Percentiles rank a stretch among this genome's conserved stretches.
phyloP scores from a whole-genome alignment of 1,140 invertebrate genomes.

The Trialeurodes vaporariorum region DNA sequence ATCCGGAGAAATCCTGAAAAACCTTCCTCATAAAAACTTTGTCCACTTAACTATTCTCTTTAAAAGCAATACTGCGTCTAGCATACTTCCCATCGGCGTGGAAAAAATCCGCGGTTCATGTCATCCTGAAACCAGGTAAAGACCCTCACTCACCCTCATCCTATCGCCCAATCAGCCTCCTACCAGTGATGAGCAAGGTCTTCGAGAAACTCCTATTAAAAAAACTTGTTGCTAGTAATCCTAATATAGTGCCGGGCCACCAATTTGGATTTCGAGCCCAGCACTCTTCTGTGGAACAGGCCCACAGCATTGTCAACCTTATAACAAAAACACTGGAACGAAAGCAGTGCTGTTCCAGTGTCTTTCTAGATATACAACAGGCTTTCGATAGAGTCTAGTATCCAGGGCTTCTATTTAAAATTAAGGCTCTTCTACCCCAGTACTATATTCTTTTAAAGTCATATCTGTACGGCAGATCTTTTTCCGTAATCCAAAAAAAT shows the following conservation, averaged over 20 bases:
- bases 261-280: conserved; percentile 6
- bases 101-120: conserved; percentile 29
- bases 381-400: conserved; percentile 32
- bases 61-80: conserved; percentile 19
- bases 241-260: conserved; percentile 15
- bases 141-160: conserved; percentile 18
- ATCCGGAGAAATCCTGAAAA: not conserved
- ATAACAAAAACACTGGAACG: conserved; percentile 7
- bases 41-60: conserved; percentile 10
- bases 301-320: conserved; percentile 7
- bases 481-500: no score
- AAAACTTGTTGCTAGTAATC: conserved; percentile 10
- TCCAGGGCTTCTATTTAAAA: conserved; percentile 26
- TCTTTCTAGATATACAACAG: conserved; percentile 30
- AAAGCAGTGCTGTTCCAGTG: conserved; percentile 22
- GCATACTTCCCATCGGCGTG: conserved; percentile 14
- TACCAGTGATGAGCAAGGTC: conserved; percentile 24
- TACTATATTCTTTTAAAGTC: no score
- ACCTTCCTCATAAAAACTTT: not conserved
- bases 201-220: conserved; percentile 22
- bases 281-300: conserved; percentile 8
- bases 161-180: conserved; percentile 28
- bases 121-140: conserved; percentile 28
- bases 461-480: no score
- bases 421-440: conserved; percentile 12